These are phyloP conservation scores for Scortum barcoo DNA, from an alignment of 2,113 vertebrate species.

Conservation along the genomic window DNA sequence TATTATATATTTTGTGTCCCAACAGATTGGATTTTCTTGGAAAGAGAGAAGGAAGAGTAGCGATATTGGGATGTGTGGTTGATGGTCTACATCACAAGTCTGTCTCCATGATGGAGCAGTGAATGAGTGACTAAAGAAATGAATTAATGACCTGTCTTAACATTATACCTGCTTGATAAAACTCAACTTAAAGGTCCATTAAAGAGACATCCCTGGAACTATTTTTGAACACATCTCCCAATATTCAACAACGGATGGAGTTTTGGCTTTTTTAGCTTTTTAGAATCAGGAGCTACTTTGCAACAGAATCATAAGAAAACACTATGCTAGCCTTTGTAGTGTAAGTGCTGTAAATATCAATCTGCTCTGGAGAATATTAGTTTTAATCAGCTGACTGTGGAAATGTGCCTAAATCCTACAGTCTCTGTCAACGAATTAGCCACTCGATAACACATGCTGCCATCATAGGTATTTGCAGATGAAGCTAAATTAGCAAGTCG, in stretches of 20 bases:
- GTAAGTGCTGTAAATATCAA: background rate
- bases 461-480: conserved; percentile 13
- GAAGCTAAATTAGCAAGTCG: background rate
- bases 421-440: background rate
- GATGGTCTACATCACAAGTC: background rate
- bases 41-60: background rate
- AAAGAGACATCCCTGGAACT: background rate
- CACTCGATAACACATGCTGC: background rate
- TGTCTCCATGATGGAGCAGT: background rate
- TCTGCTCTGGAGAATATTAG: background rate
- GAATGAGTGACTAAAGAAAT: background rate
- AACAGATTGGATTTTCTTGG: background rate
- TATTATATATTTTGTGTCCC: background rate
- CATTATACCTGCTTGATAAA: background rate
- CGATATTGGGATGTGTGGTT: background rate
- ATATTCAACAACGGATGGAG: background rate
- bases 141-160: background rate
- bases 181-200: background rate
- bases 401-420: background rate
- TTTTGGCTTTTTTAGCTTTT: background rate
- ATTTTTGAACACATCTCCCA: background rate
- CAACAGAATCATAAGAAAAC: background rate
- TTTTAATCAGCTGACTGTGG: background rate
- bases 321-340: background rate
- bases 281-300: background rate